Base-by-base conservation (phyloP, 2,888 invertebrate genomes). In the Plebejus melissa region DNA sequence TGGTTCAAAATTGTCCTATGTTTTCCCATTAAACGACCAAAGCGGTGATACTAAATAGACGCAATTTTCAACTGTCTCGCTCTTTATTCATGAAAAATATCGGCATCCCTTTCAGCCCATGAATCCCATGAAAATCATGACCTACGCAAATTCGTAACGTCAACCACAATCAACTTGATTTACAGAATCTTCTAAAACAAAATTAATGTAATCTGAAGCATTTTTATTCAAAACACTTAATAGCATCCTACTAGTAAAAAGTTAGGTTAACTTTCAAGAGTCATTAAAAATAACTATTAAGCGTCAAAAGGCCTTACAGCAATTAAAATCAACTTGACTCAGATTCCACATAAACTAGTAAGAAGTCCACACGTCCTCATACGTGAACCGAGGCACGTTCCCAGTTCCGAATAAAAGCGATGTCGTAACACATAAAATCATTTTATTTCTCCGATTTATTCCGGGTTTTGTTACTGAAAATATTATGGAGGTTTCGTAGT, bases 391-490 rank as follows among this genome's bases (percentile, higher is more conserved):
- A 32, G 28, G 16, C 72, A 72, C 72, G 72, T 72, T 13, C 32
- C 28, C 54, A 72, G 72, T 72, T 72, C 46, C 32, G 72, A 54
- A 72, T 72, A 72, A 72, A 70, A 72, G 72, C 72, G 72, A 50
- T 72, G 72, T 72, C 72, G 72, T 54, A 72, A 72, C 50, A 72
- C 54, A 72, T 72, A 32, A 72, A 72, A 72, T 54, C 72, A 72
- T 72, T 72, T 72, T 72, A 72, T 72, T 50, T 50, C 13, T 32
- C 50, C 13, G 50, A 72, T 54, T 28, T 50, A 72, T 54, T 28
- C 72, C 50, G 11, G 71, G 71, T 71, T 71, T 71, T 46, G 9
- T 46, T 28, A 71, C 41, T 46, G 46, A 46, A 71, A 46, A 41
- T 71, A 41, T 11, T 70, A 41, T 71, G 13, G 46, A 71, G 46